Evolutionary conservation across 2,797 vertebrate genomes (phyloP).

Genomic region (Taeniopygia guttata): DNA sequence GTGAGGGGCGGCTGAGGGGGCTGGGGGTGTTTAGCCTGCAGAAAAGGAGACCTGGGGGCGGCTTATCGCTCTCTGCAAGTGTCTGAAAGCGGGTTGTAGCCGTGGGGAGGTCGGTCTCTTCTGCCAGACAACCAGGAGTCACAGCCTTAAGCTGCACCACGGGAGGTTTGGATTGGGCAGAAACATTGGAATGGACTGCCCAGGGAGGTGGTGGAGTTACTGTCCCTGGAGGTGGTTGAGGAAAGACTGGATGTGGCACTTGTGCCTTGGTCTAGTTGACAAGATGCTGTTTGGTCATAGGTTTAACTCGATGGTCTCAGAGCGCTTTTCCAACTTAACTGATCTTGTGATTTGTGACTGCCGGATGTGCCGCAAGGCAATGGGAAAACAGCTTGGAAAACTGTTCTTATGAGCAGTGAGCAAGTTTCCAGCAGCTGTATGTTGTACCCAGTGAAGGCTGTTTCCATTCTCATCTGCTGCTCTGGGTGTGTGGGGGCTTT

Average conservation of each 20-base stretch:
- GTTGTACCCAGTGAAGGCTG: too few species aligned
- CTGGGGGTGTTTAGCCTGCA: not conserved
- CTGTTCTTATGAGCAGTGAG: rapidly evolving
- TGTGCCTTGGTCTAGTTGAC: not conserved
- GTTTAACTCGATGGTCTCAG: not conserved
- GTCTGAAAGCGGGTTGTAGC: too few species aligned
- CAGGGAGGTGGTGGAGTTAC: not conserved
- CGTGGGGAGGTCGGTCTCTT: rapidly evolving
- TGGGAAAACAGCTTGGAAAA: not conserved
- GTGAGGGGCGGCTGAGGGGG: too few species aligned
- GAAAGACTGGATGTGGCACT: not conserved
- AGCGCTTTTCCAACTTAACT: not conserved
- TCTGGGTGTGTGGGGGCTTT: not conserved
- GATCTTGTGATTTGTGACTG: not conserved
- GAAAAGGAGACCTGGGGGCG: not conserved
- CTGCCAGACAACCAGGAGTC: not conserved
- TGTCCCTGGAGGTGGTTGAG: not conserved
- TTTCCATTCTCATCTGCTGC: not conserved
- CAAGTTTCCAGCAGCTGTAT: too few species aligned
- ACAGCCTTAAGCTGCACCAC: not conserved
- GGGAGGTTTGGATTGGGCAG: too few species aligned
- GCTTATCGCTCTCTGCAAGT: rapidly evolving
- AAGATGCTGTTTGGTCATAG: not conserved
- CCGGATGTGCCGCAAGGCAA: rapidly evolving
- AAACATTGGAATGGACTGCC: not conserved